Conservation (phyloP, 2,113 vertebrate genomes). For the Macrotis lagotis region DNA sequence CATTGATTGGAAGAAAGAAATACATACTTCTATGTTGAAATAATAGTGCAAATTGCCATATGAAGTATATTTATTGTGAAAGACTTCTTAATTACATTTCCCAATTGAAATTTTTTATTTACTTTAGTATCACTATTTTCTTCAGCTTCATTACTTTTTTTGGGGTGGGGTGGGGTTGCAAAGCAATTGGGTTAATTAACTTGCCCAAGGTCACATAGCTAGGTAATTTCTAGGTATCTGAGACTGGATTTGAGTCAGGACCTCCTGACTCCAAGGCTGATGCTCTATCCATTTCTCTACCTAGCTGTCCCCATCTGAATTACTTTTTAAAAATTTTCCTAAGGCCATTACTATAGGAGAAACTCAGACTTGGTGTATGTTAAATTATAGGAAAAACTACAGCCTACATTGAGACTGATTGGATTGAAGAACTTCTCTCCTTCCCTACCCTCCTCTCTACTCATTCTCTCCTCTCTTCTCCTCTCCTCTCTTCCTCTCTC, state of each 20-base stretch:
- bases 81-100: not conserved
- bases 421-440: not conserved
- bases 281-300: no score
- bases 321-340: no score
- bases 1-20: not conserved
- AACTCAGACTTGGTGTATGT: not conserved
- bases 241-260: no score
- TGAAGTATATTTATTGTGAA: not conserved
- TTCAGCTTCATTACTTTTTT: not conserved
- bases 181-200: no score
- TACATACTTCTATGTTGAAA: not conserved
- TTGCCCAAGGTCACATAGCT: no score
- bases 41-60: not conserved
- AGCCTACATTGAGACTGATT: not conserved
- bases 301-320: no score
- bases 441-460: no score
- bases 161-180: no score
- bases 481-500: fast-evolving
- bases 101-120: not conserved
- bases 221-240: no score
- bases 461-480: no score
- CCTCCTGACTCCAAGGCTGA: no score
- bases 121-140: not conserved
- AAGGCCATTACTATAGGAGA: not conserved
- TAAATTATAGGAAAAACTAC: not conserved